Evolutionary conservation across 2,797 vertebrate genomes (phyloP).

Genomic region (Cetoscarus ocellatus): DNA sequence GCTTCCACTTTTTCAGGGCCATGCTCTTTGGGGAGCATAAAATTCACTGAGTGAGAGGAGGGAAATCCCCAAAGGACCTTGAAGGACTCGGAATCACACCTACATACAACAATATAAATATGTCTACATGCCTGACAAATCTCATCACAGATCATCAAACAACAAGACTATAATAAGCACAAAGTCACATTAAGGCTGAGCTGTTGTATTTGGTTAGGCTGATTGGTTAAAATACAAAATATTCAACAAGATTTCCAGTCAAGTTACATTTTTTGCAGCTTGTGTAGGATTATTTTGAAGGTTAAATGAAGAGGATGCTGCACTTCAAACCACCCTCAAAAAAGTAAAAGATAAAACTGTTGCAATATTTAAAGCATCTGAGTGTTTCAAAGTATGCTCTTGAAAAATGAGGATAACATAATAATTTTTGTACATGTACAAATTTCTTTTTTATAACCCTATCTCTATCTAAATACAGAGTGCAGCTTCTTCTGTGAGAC

Average conservation of each 20-base stretch:
- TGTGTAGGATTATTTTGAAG: too few species aligned
- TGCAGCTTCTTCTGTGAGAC: neutral
- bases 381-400: neutral
- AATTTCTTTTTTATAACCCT: neutral
- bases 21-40: conserved; percentile 49
- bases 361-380: too few species aligned
- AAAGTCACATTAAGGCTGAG: too few species aligned
- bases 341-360: too few species aligned
- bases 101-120: neutral
- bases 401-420: neutral
- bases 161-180: too few species aligned
- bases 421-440: neutral
- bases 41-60: conserved; percentile 28
- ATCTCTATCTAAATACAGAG: neutral
- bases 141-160: too few species aligned
- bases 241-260: neutral
- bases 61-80: conserved; percentile 19
- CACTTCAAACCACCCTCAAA: too few species aligned
- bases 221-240: neutral
- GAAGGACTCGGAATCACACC: conserved; percentile 5
- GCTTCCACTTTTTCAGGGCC: conserved; percentile 40
- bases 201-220: too few species aligned
- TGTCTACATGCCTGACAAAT: neutral
- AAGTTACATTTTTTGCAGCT: neutral
- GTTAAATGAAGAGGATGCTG: too few species aligned